phyloP scores from a whole-genome alignment of 2,797 vertebrate genomes.

The Champsocephalus gunnari region DNA sequence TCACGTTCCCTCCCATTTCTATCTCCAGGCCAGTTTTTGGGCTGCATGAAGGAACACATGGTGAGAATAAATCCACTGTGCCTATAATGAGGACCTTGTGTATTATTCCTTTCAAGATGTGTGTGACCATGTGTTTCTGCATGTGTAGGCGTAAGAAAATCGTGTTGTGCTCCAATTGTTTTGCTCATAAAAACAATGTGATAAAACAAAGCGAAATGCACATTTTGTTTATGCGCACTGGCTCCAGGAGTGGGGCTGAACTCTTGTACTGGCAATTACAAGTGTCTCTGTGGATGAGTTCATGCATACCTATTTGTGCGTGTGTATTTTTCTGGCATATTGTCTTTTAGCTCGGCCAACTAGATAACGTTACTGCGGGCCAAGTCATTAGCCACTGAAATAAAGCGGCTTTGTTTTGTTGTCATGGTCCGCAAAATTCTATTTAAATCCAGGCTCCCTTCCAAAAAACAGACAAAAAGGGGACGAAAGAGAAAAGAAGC shows the following conservation, averaged over 20 bases:
- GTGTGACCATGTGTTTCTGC: constrained; percentile 37
- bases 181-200: constrained; percentile 18
- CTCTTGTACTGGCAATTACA: constrained; percentile 36
- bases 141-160: constrained; percentile 17
- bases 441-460: constrained; percentile 69
- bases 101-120: constrained; percentile 54
- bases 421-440: constrained; percentile 77
- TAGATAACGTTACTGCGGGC: constrained; percentile 52
- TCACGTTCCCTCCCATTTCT: constrained; percentile 12
- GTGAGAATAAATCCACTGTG: constrained; percentile 34
- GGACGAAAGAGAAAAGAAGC: constrained; percentile 43
- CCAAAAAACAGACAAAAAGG: constrained; percentile 55
- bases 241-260: constrained; percentile 26
- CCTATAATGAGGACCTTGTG: constrained; percentile 73
- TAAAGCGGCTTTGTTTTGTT: constrained; percentile 80
- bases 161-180: not conserved
- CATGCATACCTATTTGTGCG: constrained; percentile 61
- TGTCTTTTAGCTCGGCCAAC: constrained; percentile 53
- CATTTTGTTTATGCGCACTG: constrained; percentile 38
- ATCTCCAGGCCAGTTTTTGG: constrained; percentile 40
- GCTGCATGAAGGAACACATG: constrained; percentile 28
- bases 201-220: constrained; percentile 26
- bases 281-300: constrained; percentile 59
- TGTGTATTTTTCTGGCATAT: constrained; percentile 61
- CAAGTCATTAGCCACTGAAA: constrained; percentile 78